Evolutionary conservation across 35 echinoderm and acorn worm species (phyloP).

Genomic region (Apostichopus parvimensis): DNA sequence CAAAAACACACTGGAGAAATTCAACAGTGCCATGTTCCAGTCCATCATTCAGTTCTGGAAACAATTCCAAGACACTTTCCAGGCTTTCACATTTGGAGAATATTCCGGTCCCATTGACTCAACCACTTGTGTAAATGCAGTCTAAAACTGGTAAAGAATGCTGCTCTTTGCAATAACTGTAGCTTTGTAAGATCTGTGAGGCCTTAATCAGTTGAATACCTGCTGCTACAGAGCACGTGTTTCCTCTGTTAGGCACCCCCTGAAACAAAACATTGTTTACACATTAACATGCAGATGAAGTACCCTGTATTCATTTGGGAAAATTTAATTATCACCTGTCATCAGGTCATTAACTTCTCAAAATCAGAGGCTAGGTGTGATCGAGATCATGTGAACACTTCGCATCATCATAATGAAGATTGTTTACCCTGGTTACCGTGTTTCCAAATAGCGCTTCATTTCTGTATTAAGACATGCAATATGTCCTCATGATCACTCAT

Average conservation of each 20-base stretch:
- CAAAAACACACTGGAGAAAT: background rate
- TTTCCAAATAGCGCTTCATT: no score
- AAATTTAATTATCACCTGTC: no score
- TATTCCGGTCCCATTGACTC: background rate
- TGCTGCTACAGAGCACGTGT: slow-evolving; percentile 13
- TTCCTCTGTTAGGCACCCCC: slow-evolving; percentile 28
- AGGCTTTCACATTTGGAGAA: background rate
- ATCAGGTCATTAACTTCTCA: no score
- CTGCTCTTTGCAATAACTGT: background rate
- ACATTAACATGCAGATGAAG: no score
- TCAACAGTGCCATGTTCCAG: slow-evolving; percentile 14
- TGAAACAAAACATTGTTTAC: background rate
- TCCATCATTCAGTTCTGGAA: slow-evolving; percentile 21
- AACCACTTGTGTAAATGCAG: background rate
- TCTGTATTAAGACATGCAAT: no score
- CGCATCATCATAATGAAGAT: no score
- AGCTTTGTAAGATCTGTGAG: background rate
- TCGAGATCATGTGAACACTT: no score
- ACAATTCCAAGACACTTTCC: slow-evolving; percentile 21
- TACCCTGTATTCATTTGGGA: no score
- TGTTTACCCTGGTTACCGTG: no score
- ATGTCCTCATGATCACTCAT: no score
- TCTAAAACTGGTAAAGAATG: slow-evolving; percentile 6
- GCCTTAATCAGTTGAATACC: slow-evolving; percentile 14
- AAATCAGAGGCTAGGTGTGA: no score